These are phyloP conservation scores for Eupithecia pulchellata DNA, from an alignment of 2,888 invertebrate genomes.

Conservation along the genomic window DNA sequence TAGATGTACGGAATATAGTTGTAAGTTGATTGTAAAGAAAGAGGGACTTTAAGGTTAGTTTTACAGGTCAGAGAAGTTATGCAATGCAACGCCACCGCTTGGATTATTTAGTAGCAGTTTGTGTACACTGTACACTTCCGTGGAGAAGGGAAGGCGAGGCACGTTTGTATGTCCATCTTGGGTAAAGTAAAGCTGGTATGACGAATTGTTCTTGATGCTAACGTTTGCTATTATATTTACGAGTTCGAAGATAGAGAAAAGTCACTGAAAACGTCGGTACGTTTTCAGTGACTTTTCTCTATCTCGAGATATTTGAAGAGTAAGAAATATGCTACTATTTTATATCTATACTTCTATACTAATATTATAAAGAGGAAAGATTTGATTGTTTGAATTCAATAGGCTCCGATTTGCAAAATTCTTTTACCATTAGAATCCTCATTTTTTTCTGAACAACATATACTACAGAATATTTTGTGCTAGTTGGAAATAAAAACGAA, in stretches of 20 bases:
- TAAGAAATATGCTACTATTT: too few species aligned
- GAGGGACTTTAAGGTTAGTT: neutral
- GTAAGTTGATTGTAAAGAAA: neutral
- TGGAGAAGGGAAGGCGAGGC: neutral
- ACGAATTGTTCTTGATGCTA: neutral
- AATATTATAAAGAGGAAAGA: too few species aligned
- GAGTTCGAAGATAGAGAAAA: neutral
- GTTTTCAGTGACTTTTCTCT: neutral
- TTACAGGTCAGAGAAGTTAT: neutral
- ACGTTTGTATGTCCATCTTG: conserved; percentile 5
- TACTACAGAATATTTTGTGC: too few species aligned
- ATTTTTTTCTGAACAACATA: too few species aligned
- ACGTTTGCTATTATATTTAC: neutral
- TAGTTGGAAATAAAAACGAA: too few species aligned
- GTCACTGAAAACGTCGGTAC: too few species aligned
- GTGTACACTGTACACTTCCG: conserved; percentile 2
- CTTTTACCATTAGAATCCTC: too few species aligned
- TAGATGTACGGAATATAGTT: neutral
- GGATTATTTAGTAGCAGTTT: conserved; percentile 6
- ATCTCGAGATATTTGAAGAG: neutral
- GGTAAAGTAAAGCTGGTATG: neutral
- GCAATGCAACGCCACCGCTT: conserved; percentile 4
- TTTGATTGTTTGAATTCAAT: too few species aligned
- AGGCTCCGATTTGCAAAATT: too few species aligned
- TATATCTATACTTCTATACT: too few species aligned